Evolutionary conservation across 2,888 invertebrate species (phyloP), one percentile per base, ranked within the genome.

Genomic region (Actias luna): DNA sequence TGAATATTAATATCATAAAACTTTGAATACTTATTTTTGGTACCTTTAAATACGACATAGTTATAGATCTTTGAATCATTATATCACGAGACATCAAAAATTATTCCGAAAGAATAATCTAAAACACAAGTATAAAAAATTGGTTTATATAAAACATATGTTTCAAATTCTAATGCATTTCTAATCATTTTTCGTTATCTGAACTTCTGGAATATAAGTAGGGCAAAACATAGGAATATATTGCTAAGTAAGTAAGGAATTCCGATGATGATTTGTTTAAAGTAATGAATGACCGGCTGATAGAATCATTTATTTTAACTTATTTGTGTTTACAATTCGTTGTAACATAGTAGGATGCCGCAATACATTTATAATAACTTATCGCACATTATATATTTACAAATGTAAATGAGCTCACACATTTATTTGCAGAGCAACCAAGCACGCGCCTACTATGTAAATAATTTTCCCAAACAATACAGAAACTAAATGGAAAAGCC

Each of bases 401-500:
- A 36, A 59, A 63, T 63, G 62, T 58, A 66, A 59, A 64, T 69
- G 61, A 70, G 69, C 61, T 64, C 64, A 66, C 29, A 58, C 16
- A 46, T 10, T 27, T 79, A 74, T 79, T 79, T 77, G 71, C 70
- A 55, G 62, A 72, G 66, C 67, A 69, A 64, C 69, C 62, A 65
- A 77, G 77, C 79, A 80, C 80, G 79, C 77, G 82, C 73, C 69
- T 68, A 63, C 69, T 64, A 63, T 63, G 69, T 70, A 69, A 78
- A 76, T 74, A 79, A 69, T 69, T 64, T 69, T 62, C 65, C 63
- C 39, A 63, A 33, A 63, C 22, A 36, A 42, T 16, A 55, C 33
- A 42, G 42, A 60, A 33, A 14, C 33, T 63, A 29, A 57, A 59
- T 63, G 33, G 22, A 50, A 55, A 55, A 29, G 55, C 55, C 5